Conservation (phyloP, 1,140 invertebrate species). For the Trinorchestia longiramus region DNA sequence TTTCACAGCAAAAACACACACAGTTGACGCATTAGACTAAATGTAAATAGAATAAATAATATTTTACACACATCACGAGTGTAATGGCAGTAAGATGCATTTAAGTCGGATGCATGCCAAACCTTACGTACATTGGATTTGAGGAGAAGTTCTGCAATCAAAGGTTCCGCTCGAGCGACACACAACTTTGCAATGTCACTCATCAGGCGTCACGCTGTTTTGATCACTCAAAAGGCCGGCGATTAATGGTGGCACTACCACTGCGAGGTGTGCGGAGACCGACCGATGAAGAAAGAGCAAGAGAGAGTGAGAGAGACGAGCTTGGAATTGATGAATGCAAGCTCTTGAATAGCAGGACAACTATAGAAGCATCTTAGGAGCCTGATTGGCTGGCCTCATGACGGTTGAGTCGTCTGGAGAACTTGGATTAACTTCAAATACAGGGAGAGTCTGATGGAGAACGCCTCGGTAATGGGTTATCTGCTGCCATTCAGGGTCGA, state of each 20-base stretch:
- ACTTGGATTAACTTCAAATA: conserved; percentile 47
- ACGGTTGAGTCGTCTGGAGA: not conserved
- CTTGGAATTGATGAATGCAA: conserved; percentile 44
- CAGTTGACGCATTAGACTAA: not conserved
- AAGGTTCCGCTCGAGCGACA: conserved; percentile 28
- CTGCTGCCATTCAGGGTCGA: not conserved
- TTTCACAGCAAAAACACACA: not conserved
- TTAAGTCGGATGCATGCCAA: not conserved
- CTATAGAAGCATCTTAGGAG: conserved; percentile 41
- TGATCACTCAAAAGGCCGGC: conserved; percentile 42
- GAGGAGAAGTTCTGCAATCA: conserved; percentile 6
- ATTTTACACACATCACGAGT: not conserved
- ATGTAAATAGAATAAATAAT: not conserved
- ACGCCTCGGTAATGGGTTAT: conserved; percentile 18
- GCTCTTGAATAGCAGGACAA: conserved; percentile 33
- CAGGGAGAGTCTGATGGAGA: conserved; percentile 31
- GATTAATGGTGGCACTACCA: conserved; percentile 52
- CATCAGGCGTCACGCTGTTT: conserved; percentile 54
- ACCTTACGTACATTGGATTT: not conserved
- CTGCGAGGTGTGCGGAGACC: not conserved
- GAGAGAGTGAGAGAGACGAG: not conserved
- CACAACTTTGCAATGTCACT: conserved; percentile 43
- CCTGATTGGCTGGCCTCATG: conserved; percentile 43
- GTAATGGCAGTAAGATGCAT: not conserved
- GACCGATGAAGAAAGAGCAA: not conserved